Conservation (phyloP, 2,888 invertebrate genomes). For the Platynereis dumerilii region DNA sequence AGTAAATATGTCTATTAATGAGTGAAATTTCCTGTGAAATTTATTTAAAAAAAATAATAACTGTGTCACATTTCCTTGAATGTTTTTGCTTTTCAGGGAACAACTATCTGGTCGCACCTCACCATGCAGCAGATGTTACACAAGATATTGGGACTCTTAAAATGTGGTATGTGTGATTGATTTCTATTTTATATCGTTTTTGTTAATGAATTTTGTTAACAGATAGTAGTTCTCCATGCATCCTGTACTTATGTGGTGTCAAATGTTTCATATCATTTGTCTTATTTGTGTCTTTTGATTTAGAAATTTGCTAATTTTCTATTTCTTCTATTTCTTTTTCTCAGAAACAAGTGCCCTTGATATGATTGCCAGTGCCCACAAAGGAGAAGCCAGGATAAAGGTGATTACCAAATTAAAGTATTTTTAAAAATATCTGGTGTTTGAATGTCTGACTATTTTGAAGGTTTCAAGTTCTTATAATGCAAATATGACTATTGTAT, state of each 20-base stretch:
- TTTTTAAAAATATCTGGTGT: no score
- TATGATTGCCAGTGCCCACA: constrained; percentile 42
- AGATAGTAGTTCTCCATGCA: no score
- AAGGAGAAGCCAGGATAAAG: constrained; percentile 23
- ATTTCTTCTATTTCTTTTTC: constrained; percentile 12
- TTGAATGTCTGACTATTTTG: no score
- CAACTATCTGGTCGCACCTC: constrained; percentile 48
- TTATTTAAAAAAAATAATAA: background rate
- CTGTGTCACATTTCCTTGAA: background rate
- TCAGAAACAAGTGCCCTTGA: constrained; percentile 48
- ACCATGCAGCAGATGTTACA: constrained; percentile 46
- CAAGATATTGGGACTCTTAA: constrained; percentile 45
- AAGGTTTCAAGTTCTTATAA: no score
- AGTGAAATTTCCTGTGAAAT: constrained; percentile 6
- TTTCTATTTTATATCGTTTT: no score
- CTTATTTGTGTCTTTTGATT: background rate
- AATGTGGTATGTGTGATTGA: constrained; percentile 15
- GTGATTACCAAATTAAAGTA: no score
- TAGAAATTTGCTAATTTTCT: background rate
- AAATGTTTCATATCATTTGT: no score
- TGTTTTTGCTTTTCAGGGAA: constrained; percentile 43
- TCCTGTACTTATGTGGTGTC: no score
- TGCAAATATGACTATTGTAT: no score
- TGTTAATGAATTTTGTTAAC: no score
- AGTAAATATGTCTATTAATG: background rate